Conservation (phyloP, 2,113 vertebrate genomes). For the Falcunculus frontatus region DNA sequence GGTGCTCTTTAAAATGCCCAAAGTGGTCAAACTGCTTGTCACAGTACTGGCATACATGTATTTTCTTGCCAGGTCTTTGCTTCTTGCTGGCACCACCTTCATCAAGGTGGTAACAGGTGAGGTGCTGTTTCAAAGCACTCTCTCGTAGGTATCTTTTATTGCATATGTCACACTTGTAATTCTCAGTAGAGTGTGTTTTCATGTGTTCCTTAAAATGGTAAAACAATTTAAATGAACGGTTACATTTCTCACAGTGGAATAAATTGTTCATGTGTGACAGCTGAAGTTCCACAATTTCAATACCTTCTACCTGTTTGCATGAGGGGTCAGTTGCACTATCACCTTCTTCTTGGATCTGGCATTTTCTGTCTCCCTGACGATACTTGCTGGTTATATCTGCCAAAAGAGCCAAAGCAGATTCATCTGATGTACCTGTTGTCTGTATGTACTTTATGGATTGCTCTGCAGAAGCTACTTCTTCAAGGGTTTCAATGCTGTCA, state of each 20-base stretch:
- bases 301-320: conserved; percentile 89
- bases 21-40: conserved; percentile 97
- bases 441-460: conserved; percentile 80
- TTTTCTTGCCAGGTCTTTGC: conserved; percentile 90
- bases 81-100: conserved; percentile 85
- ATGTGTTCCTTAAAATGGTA: conserved; percentile 99
- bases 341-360: conserved; percentile 71
- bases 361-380: conserved; percentile 84
- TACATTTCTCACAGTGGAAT: conserved; percentile 95
- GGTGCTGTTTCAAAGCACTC: conserved; percentile 93
- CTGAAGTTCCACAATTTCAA: conserved; percentile 96
- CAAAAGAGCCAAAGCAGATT: conserved; percentile 91
- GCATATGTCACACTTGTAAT: conserved; percentile 88
- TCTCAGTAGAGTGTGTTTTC: conserved; percentile 91
- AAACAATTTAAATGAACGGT: conserved; percentile 94
- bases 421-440: conserved; percentile 81
- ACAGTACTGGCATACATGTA: conserved; percentile 95
- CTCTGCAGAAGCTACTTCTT: conserved; percentile 75
- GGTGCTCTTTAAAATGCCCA: conserved; percentile 97
- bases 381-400: conserved; percentile 99
- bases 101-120: conserved; percentile 89
- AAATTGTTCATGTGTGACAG: conserved; percentile 94
- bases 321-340: conserved; percentile 77
- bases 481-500: conserved; percentile 79
- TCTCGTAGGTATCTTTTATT: conserved; percentile 95